Conservation (phyloP, 2,113 vertebrate genomes). For the Stictonetta naevosa region DNA sequence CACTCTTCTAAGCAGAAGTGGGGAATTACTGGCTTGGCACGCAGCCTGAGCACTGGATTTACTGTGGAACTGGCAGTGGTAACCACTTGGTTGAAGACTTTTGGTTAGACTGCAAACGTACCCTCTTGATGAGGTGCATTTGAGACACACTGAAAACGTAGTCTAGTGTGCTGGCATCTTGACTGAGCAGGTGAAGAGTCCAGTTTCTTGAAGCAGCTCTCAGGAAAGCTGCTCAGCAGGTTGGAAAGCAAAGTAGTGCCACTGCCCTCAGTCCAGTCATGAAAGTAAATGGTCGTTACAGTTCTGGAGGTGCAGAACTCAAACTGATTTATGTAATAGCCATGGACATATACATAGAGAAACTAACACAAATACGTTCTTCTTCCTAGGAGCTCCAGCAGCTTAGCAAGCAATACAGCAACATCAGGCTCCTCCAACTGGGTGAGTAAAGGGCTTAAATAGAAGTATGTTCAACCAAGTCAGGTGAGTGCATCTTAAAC, state of each 20-base stretch:
- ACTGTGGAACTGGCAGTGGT: background rate
- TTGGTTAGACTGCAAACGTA: background rate
- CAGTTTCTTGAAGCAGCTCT: background rate
- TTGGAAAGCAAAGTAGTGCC: background rate
- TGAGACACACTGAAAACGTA: background rate
- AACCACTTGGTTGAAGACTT: background rate
- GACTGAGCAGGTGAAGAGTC: background rate
- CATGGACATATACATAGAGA: background rate
- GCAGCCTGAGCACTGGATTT: background rate
- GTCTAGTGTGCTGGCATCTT: background rate
- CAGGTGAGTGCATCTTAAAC: background rate
- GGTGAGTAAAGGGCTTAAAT: constrained; percentile 35
- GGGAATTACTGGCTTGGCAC: background rate
- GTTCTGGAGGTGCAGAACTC: background rate
- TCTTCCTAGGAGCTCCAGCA: constrained; percentile 60
- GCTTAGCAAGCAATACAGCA: constrained; percentile 64
- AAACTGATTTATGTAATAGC: background rate
- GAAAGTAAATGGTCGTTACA: background rate
- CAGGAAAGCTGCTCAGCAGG: background rate
- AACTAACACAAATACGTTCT: background rate
- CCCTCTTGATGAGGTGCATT: background rate
- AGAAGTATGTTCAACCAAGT: background rate
- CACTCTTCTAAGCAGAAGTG: background rate
- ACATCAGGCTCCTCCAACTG: constrained; percentile 54
- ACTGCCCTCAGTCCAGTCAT: background rate